phyloP scores from a whole-genome alignment of 2,797 vertebrate genomes.

The Chelon auratus region DNA sequence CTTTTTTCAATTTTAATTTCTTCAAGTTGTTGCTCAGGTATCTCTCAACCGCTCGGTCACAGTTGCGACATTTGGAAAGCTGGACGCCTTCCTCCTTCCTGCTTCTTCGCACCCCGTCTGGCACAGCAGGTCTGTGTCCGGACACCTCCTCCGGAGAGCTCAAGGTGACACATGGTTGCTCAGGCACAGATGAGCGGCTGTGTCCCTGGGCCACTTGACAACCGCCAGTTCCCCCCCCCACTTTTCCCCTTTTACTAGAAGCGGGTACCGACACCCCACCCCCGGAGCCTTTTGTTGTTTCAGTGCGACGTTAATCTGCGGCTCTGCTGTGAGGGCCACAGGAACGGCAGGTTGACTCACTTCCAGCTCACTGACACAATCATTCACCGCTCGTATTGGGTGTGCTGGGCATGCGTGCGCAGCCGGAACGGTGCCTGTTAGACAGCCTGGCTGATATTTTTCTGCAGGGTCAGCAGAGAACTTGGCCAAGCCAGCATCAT shows the following conservation, averaged over 20 bases:
- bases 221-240: conserved; percentile 48
- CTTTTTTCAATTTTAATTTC: conserved; percentile 16
- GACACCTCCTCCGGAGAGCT: conserved; percentile 72
- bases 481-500: conserved; percentile 76
- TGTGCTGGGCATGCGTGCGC: conserved; percentile 39
- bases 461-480: conserved; percentile 84
- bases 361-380: conserved; percentile 80
- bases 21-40: conserved; percentile 35
- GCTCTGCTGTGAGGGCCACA: conserved; percentile 68
- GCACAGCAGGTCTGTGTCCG: conserved; percentile 73
- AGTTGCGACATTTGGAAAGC: conserved; percentile 55
- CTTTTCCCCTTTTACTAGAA: conserved; percentile 21
- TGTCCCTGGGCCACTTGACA: conserved; percentile 49
- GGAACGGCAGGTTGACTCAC: conserved; percentile 74
- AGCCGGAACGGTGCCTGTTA: conserved; percentile 63
- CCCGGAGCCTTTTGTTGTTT: conserved; percentile 68
- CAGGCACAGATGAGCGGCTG: conserved; percentile 65
- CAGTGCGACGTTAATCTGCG: conserved; percentile 68
- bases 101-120: conserved; percentile 65
- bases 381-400: conserved; percentile 75
- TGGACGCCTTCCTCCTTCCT: conserved; percentile 41
- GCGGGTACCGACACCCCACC: conserved; percentile 20
- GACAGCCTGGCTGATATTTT: conserved; percentile 77
- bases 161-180: conserved; percentile 80
- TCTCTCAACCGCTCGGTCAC: conserved; percentile 41